These are phyloP conservation scores for Acrocyrtus sp. DNA, from an alignment of 2,888 invertebrate species.

Conservation along the genomic window DNA sequence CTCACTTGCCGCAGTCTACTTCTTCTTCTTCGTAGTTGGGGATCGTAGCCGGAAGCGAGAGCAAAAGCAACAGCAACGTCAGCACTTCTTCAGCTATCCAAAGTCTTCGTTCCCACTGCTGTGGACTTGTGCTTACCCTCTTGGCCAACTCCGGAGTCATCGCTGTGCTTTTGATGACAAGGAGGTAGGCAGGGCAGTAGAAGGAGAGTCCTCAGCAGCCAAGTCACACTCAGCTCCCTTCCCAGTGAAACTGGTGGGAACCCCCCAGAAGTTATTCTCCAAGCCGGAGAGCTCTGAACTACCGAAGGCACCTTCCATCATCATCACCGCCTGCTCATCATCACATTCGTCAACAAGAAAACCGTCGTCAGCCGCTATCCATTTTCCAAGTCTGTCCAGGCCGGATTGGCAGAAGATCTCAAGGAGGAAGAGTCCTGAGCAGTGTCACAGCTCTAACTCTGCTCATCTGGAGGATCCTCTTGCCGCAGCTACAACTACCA, in stretches of 20 bases:
- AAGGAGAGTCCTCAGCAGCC: neutral
- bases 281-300: too few species aligned
- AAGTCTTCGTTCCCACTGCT: neutral
- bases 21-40: neutral
- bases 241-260: neutral
- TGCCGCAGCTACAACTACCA: too few species aligned
- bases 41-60: neutral
- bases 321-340: neutral
- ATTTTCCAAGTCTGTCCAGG: neutral
- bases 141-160: neutral
- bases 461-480: neutral
- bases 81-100: neutral
- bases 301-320: neutral
- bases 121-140: neutral
- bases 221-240: neutral
- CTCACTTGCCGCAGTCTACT: neutral
- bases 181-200: neutral
- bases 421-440: neutral
- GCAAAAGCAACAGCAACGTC: neutral
- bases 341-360: too few species aligned
- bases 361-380: neutral
- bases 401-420: neutral
- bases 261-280: too few species aligned
- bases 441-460: too few species aligned
- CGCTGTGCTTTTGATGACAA: conserved; percentile 1